Base-by-base conservation (phyloP, 2,888 invertebrate species). In the Platycheirus rosarum region DNA sequence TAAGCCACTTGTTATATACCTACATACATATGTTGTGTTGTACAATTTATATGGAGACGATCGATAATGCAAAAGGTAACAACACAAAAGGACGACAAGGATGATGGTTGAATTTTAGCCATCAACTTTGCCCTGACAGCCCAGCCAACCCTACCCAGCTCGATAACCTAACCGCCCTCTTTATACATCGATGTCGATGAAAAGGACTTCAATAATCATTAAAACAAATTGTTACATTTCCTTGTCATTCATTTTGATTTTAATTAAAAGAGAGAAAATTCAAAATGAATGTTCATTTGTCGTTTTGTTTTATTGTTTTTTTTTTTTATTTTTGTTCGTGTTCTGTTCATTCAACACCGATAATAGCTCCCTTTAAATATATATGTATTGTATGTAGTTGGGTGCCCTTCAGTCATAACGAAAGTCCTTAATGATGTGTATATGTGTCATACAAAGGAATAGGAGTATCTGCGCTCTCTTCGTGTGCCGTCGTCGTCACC, bases 151-250 rank as follows among this genome's bases (percentile, higher is more conserved):
- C 35, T n/a, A 9, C 23, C 40, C 65, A 20, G 7, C 37, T 16
- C 6, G 23, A 23, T 23, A 32, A 32, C 29, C 29, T 32, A 20
- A 49, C 42, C 35, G 8, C 68, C 32, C n/a, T 40, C 26, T 11
- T 44, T n/a, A 26, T 35, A 44, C 44, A 46, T 62, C 32, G 23
- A 63, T 69, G 75, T 40, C 75, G 60, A 76, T 82, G 70, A 68
- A 71, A 82, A 71, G 66, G 71, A 82, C 82, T 76, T 82, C 76
- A 82, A 82, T 82, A 82, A 71, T 82, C 82, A 82, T 82, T 82
- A 82, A 82, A 77, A 77, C 77, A 77, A 82, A 82, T 82, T 82
- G 82, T 82, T 66, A 82, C 82, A 82, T 82, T 73, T 82, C 55
- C 71, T 73, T 82, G 77, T 82, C 71, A 82, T 82, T 82, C 82